Evolutionary conservation across 2,113 vertebrate genomes (phyloP), one percentile per base, ranked within the genome.

Genomic region (Ptilonorhynchus violaceus): DNA sequence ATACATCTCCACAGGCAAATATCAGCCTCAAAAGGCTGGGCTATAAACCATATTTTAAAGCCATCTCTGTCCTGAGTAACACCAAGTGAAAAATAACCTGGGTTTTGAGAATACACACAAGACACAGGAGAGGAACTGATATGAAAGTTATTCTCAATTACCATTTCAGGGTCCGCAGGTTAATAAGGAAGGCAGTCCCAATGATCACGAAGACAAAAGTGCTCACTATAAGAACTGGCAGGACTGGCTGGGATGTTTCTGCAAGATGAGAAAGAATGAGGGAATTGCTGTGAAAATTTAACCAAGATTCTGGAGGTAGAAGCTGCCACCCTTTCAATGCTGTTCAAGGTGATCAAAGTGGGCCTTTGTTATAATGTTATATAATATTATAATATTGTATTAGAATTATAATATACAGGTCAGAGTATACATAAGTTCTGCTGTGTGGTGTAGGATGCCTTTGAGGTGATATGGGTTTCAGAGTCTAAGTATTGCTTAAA

Each of bases 161-260:
- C 97, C 97, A 90, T 96, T 96, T 95, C 68, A 75, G 46, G 24
- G 31, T 79, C 59, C 89, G 4, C 64, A 81, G 46, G 47, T 94
- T 96, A 49, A 89, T 23, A 49, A 96, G 44, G 35, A 95, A 85
- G 47, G 80, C 79, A 47, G 92, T 88, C 35, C 50, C 74, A 41
- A 97, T 12, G 88, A 96, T 28, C 79, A 96, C 52, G 0, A 96
- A 47, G 85, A 90, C 4, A 6, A 93, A 90, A 19, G 20, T 79
- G 72, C 78, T 94, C 42, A 21, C 94, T n/a, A 84, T 50, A 55
- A 96, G 5, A 44, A 49, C 53, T 55, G 83, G 77, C 77, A 96
- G 35, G 28, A 89, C 30, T 0, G 52, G 53, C 14, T 15, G 30
- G n/a, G 80, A 47, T 69, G 49, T 49, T 89, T 62, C 96, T 96